Evolutionary conservation across 2,888 invertebrate genomes (phyloP), one percentile per base, ranked within the genome.

Genomic region (Zeuzera pyrina): DNA sequence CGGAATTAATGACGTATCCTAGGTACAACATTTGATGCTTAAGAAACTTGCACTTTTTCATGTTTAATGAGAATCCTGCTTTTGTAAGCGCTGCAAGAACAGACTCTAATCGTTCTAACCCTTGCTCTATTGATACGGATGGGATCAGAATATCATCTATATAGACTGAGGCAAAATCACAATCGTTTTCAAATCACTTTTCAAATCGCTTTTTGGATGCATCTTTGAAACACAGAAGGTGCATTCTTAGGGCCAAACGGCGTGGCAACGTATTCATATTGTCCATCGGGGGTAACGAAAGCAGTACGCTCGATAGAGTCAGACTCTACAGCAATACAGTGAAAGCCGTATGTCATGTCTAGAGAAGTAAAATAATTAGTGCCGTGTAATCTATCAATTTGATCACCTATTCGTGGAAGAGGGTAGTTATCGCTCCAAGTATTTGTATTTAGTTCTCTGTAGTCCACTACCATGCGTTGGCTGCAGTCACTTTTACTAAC

Each of bases 241-340:
- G 46, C 39, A 30, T 57, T 62, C 15, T 45, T 52, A 3, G 62
- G 35, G 4, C 67, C 66, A 49, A 70, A 70, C 1, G 62, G 67
- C 14, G 50, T 48, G 35, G 37, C 43, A 15, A 48, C 29, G 35
- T 62, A 60, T 42, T 67, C 57, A 39, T 43, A 62, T 23, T 64
- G 64, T 15, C 58, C 57, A 29, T 45, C 39, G 4, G 40, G 54
- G 7, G 50, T 52, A n/a, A 60, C 49, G 37, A 63, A 65, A 1
- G 57, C 41, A 0, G 59, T 59, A 31, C 15, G n/a, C 3, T 32
- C 23, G 2, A 37, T 30, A 6, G 38, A 34, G 0, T 30, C 27
- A 3, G 8, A n/a, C 2, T 31, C 6, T 4, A 38, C 11, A 1
- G 29, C 25, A 2, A 38, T 32, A 11, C 12, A 16, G 13, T 33